These are phyloP conservation scores for Cephalopterus ornatus DNA, from an alignment of 2,113 vertebrate genomes.

Conservation along the genomic window DNA sequence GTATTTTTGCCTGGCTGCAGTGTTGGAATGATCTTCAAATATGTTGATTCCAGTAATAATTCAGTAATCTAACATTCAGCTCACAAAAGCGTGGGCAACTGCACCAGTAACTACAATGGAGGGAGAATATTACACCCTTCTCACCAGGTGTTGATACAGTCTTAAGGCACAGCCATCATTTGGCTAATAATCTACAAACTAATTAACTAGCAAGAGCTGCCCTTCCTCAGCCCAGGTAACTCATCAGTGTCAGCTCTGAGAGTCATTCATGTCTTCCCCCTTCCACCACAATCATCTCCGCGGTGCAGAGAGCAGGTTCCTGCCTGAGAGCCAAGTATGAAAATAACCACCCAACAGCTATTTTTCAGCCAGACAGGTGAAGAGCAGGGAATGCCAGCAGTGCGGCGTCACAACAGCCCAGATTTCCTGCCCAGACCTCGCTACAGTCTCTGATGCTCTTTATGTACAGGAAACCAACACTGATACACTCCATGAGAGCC, in stretches of 20 bases:
- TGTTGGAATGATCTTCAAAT: neutral
- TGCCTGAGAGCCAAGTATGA: neutral
- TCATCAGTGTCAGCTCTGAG: neutral
- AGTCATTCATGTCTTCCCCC: neutral
- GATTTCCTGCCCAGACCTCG: neutral
- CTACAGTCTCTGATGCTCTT: neutral
- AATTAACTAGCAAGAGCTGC: neutral
- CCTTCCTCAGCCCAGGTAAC: neutral
- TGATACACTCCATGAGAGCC: neutral
- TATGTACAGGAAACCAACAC: neutral
- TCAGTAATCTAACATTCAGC: neutral
- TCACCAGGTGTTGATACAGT: neutral
- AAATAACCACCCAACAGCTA: neutral
- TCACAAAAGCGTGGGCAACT: neutral
- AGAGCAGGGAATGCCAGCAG: neutral
- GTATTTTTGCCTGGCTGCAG: neutral
- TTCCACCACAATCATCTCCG: neutral
- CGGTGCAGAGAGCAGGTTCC: neutral
- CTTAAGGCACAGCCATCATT: neutral
- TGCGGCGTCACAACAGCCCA: neutral
- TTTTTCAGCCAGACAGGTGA: neutral
- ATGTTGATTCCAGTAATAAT: neutral
- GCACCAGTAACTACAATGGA: neutral
- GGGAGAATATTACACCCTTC: neutral
- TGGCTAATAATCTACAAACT: neutral